These are phyloP conservation scores for Microctenopoma stevenorrisi DNA, from an alignment of 2,797 vertebrate species.

Conservation along the genomic window DNA sequence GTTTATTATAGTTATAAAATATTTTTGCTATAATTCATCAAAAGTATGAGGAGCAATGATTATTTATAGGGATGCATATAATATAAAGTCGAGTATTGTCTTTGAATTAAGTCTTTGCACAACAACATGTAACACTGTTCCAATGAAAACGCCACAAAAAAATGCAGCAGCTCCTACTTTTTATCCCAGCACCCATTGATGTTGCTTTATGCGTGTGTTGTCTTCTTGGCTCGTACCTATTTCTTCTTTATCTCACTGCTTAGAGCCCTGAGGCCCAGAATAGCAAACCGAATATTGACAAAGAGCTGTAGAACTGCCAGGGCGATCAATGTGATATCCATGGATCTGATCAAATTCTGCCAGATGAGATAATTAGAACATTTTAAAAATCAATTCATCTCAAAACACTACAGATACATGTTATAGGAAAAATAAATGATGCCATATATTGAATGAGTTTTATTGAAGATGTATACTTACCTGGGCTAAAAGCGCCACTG, in stretches of 20 bases:
- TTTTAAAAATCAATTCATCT: not conserved
- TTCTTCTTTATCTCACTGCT: constrained; percentile 6
- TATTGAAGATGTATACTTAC: constrained; percentile 3
- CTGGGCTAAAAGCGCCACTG: constrained; percentile 49
- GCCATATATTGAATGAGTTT: not conserved
- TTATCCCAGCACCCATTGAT: not conserved
- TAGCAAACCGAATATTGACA: constrained; percentile 50
- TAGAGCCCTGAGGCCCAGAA: constrained; percentile 58
- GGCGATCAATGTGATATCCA: constrained; percentile 68
- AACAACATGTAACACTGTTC: no score
- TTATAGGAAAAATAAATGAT: not conserved
- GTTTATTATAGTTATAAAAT: not conserved
- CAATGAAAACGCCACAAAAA: not conserved
- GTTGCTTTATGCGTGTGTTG: not conserved
- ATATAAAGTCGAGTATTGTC: no score
- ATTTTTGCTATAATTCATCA: not conserved
- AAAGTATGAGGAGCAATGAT: no score
- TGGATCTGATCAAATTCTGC: constrained; percentile 54
- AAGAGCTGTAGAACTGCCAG: constrained; percentile 67
- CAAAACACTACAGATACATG: no score
- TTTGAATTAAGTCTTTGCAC: no score
- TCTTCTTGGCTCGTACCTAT: constrained; percentile 27
- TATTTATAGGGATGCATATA: not conserved
- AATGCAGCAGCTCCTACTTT: not conserved
- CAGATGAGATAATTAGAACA: constrained; percentile 1